Conservation (phyloP, 2,113 vertebrate genomes). For the Petrocephalus zakoni region DNA sequence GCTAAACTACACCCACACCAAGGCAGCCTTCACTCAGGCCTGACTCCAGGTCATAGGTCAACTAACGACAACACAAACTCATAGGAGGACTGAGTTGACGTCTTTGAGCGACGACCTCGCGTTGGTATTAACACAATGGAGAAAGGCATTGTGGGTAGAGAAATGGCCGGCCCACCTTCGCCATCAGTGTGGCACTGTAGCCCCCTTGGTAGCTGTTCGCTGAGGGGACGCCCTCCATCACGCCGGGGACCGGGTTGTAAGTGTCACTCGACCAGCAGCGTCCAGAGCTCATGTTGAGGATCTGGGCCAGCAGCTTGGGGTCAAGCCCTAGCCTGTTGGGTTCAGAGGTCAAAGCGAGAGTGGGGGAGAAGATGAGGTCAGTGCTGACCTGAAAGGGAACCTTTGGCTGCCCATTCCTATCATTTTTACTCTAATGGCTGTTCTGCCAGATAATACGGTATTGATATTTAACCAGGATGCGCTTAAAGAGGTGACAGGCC, state of each 20-base stretch:
- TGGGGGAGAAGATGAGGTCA: not conserved
- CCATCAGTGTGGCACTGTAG: constrained; percentile 91
- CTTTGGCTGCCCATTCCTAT: constrained; percentile 47
- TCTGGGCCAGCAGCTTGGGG: constrained; percentile 85
- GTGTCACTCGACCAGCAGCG: constrained; percentile 98
- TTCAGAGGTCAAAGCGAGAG: constrained; percentile 10
- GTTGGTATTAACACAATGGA: not conserved
- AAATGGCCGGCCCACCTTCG: constrained; percentile 68
- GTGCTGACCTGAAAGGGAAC: constrained; percentile 56
- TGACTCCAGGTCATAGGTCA: not conserved
- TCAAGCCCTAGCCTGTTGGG: constrained; percentile 87
- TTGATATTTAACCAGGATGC: constrained; percentile 67
- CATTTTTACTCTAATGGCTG: constrained; percentile 57
- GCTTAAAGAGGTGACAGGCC: constrained; percentile 35
- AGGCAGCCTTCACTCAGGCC: not conserved
- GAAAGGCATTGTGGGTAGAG: not conserved
- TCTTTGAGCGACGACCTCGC: not conserved
- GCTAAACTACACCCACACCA: not conserved
- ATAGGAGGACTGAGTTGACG: not conserved
- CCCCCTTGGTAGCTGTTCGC: constrained; percentile 95
- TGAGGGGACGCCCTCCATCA: constrained; percentile 96
- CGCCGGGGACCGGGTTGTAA: constrained; percentile 98
- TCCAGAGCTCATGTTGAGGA: constrained; percentile 90
- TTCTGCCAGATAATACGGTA: constrained; percentile 66
- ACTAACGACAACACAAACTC: not conserved